Percentiles rank a stretch among this genome's conserved stretches.
phyloP scores from a whole-genome alignment of 2,797 vertebrate species.

The Triplophysa bombifrons region DNA sequence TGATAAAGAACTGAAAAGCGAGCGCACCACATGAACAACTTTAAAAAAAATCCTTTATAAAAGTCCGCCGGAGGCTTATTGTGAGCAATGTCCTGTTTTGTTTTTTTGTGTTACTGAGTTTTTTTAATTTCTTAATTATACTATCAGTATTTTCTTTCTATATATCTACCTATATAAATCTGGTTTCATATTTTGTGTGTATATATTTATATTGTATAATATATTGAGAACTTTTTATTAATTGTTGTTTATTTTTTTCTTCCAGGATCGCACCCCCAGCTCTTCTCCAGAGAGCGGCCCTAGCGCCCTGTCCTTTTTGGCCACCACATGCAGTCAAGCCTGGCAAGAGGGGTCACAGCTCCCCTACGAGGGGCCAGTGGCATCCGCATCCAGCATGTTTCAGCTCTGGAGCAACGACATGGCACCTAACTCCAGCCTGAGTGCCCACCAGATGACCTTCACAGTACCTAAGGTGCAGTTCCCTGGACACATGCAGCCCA shows the following conservation, averaged over 20 bases:
- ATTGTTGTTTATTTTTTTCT: background rate
- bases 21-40: background rate
- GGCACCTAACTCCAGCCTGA: conserved; percentile 74
- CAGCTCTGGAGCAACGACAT: conserved; percentile 87
- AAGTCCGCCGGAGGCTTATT: background rate
- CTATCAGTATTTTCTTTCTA: background rate
- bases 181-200: background rate
- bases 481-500: conserved; percentile 78
- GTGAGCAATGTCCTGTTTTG: background rate
- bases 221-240: background rate
- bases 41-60: background rate
- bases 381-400: conserved; percentile 82
- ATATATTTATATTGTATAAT: background rate
- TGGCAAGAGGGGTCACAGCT: conserved; percentile 79
- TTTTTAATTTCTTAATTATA: too few relatives aligned
- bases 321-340: conserved; percentile 81
- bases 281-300: conserved; percentile 79
- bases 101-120: background rate
- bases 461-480: conserved; percentile 84
- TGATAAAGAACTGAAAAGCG: background rate
- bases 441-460: conserved; percentile 83
- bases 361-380: conserved; percentile 77
- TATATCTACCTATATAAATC: background rate
- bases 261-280: conserved; percentile 82
- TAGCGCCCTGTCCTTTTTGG: conserved; percentile 79